phyloP scores from a whole-genome alignment of 1,140 invertebrate genomes.

The Nylanderia fulva region DNA sequence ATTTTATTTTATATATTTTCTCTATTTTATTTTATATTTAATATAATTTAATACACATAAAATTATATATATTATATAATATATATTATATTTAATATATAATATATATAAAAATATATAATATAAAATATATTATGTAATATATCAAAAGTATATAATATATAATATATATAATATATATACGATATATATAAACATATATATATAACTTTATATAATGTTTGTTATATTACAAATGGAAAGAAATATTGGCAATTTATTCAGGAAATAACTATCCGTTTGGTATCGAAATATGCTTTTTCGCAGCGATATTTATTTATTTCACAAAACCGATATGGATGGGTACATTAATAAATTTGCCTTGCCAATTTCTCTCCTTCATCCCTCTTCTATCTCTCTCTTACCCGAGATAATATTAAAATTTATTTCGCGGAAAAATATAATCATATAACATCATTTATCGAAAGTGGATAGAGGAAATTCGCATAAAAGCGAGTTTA shows the following conservation, averaged over 20 bases:
- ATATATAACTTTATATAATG: not conserved
- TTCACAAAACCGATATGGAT: not conserved
- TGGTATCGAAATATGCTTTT: not conserved
- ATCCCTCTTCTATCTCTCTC: too few species aligned
- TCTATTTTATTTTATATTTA: too few species aligned
- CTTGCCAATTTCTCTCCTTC: not conserved
- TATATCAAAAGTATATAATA: too few species aligned
- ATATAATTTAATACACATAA: too few species aligned
- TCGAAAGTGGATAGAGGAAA: not conserved
- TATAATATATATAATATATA: too few species aligned
- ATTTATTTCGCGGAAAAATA: constrained; percentile 1
- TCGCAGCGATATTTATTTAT: constrained; percentile 1
- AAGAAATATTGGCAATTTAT: not conserved
- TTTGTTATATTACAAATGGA: constrained; percentile 1
- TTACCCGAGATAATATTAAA: not conserved
- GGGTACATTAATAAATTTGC: constrained; percentile 30
- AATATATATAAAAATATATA: too few species aligned
- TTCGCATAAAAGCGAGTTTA: constrained; percentile 13
- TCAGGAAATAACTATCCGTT: not conserved
- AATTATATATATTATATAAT: too few species aligned
- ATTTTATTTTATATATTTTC: too few species aligned
- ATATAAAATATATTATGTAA: too few species aligned
- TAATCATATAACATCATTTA: not conserved
- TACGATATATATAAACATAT: not conserved
- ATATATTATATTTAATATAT: too few species aligned